These are phyloP conservation scores for Thumatha senex DNA, from an alignment of 2,888 invertebrate genomes.

Conservation along the genomic window DNA sequence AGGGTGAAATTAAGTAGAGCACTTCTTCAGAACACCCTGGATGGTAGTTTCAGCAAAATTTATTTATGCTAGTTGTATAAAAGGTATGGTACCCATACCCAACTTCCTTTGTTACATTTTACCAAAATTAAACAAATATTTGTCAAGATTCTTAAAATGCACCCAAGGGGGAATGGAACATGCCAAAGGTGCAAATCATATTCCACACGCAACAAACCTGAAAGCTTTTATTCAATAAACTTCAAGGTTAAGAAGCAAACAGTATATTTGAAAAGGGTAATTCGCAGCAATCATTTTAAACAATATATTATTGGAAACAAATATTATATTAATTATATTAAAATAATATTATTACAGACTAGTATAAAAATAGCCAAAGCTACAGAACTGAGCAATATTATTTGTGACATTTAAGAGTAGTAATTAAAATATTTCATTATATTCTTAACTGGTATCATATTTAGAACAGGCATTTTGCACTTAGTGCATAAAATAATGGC, in stretches of 20 bases:
- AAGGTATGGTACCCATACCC: too few relatives aligned
- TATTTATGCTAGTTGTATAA: too few relatives aligned
- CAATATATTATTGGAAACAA: slow-evolving; percentile 58
- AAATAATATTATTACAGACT: slow-evolving; percentile 72
- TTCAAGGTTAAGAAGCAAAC: too few relatives aligned
- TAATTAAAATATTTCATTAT: slow-evolving; percentile 35
- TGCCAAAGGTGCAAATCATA: neutral
- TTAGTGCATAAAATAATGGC: slow-evolving; percentile 44
- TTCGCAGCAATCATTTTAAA: slow-evolving; percentile 4
- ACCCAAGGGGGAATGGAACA: too few relatives aligned
- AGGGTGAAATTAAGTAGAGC: too few relatives aligned
- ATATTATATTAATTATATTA: slow-evolving; percentile 54
- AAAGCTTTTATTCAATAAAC: neutral
- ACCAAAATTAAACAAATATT: too few relatives aligned
- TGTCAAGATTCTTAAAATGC: too few relatives aligned
- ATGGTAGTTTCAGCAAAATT: too few relatives aligned
- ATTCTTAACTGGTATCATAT: slow-evolving; percentile 25
- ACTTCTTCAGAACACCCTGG: too few relatives aligned
- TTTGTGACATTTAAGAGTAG: slow-evolving; percentile 65
- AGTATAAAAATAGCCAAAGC: slow-evolving; percentile 81
- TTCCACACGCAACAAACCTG: neutral
- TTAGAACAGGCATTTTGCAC: slow-evolving; percentile 49
- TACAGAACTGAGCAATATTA: slow-evolving; percentile 72
- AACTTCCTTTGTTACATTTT: too few relatives aligned
- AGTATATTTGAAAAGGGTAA: neutral